phyloP scores from a whole-genome alignment of 2,113 vertebrate genomes.

The Lichenostomus cassidix region DNA sequence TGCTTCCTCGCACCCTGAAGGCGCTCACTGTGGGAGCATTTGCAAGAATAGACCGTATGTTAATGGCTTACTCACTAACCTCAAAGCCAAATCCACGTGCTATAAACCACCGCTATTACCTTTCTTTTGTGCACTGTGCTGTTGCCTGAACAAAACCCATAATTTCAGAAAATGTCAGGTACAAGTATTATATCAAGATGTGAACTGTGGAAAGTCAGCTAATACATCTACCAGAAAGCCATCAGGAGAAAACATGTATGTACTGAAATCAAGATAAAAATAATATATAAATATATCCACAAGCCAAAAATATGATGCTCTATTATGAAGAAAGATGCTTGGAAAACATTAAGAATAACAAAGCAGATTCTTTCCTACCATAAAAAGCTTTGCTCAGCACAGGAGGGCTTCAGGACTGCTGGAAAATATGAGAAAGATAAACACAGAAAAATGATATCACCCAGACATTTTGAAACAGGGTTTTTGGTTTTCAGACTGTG shows the following conservation, averaged over 20 bases:
- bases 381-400: conserved; percentile 21
- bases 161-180: conserved; percentile 13
- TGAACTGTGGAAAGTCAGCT: not conserved
- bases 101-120: not conserved
- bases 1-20: not conserved
- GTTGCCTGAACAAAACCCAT: not conserved
- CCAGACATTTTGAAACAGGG: conserved; percentile 4
- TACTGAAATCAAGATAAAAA: conserved; percentile 1
- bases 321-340: not conserved
- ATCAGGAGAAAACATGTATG: not conserved
- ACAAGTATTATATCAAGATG: not conserved
- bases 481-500: not conserved
- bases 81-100: not conserved
- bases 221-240: not conserved
- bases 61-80: not conserved
- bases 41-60: conserved; percentile 11
- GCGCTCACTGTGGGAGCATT: not conserved
- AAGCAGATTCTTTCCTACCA: conserved; percentile 22
- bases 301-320: not conserved
- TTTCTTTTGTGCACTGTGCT: not conserved
- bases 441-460: not conserved
- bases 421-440: conserved; percentile 57
- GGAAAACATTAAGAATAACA: conserved; percentile 26
- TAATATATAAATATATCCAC: not conserved
- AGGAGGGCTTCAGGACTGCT: not conserved